Evolutionary conservation across 2,888 invertebrate species (phyloP), one percentile per base, ranked within the genome.

Genomic region (Taphrorychus bicolor): DNA sequence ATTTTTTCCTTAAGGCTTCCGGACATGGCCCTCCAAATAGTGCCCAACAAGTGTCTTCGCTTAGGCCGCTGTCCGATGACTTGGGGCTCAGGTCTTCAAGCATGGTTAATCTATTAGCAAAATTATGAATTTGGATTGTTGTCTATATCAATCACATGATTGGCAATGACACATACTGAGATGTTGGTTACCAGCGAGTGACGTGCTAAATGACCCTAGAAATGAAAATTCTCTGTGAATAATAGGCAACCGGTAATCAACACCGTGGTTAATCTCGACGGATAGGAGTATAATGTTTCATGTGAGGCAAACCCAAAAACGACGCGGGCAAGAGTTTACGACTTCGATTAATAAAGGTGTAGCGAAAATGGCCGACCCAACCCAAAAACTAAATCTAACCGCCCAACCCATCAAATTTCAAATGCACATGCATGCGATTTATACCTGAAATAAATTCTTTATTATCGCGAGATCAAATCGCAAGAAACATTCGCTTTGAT

Each of bases 1-100:
- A 5, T 18, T 49, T 49, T 18, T 61, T 69, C 22, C 52, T 60
- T 17, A 61, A 21, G 2, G 48, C 60, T 58, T 60, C 56, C 2
- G 69, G 69, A 59, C 66, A 66, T 40, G 66, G 66, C n/a, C 69
- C 69, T 23, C 69, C 69, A 53, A 70, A 70, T 14, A 70, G 14
- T 11, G 54, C 66, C 61, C 52, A 66, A 42, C 69, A 70, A 1
- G 69, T 70, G 7, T 70, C 69, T 52, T 70, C 69, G 42, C 69
- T 70, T 42, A 70, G 53, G n/a, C 69, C 69, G 17, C 69, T 70
- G 7, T 70, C 69, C 14, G 69, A 70, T 14, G 69, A 70, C 24
- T 62, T 66, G 9, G 48, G n/a, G 23, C 66, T 66, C 2, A 69
- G 52, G 14, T 63, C 24, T 11, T 69, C 64, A n/a, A 69, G 2